Base-by-base conservation (phyloP, 2,888 invertebrate genomes). In the Thelaira solivaga region DNA sequence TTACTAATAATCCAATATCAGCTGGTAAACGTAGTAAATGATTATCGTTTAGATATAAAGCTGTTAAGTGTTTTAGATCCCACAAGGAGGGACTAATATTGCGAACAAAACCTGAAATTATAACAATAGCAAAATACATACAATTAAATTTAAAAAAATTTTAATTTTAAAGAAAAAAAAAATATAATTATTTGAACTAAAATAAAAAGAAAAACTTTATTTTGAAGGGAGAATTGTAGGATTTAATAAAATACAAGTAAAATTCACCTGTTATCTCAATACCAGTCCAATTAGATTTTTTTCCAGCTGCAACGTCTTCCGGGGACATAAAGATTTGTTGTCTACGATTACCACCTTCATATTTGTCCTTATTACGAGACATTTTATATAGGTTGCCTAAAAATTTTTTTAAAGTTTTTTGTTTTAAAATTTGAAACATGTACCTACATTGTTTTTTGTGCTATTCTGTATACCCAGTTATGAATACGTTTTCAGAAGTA, bases 31-130 rank as follows among this genome's bases (percentile, higher is more conserved):
- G 92, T 86, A 95, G 93, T 85, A 99, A 92, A 89, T 94, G 94
- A 91, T 99, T 99, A 91, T 97, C 97, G 90, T 97, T 97, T 87
- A 99, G 92, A 90, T 97, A 98, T 86, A 99, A 91, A 83, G 96
- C 95, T 74, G 98, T 98, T 86, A 99, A 91, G 90, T 98, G 96
- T 82, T 94, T 92, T 90, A 97, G 92, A 89, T 95, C 94, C 93
- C 97, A 99, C 86, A 99, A 90, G 84, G 94, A 93, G 34, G 97
- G 95, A 90, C 97, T 97, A 85, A 99, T 90, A 89, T 97, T 98
- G 86, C 97, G 93, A 86, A 99, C 96, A 91, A 94, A 94, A 90
- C 99, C 99, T 96, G 92, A 11, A 82, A 7, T 2, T 2, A 57
- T 26, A 57, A 45, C 3, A 22, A 47, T 57, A 18, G 68, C 0